Evolutionary conservation across 1,140 invertebrate genomes (phyloP).

Genomic region (Colletes gigas): DNA sequence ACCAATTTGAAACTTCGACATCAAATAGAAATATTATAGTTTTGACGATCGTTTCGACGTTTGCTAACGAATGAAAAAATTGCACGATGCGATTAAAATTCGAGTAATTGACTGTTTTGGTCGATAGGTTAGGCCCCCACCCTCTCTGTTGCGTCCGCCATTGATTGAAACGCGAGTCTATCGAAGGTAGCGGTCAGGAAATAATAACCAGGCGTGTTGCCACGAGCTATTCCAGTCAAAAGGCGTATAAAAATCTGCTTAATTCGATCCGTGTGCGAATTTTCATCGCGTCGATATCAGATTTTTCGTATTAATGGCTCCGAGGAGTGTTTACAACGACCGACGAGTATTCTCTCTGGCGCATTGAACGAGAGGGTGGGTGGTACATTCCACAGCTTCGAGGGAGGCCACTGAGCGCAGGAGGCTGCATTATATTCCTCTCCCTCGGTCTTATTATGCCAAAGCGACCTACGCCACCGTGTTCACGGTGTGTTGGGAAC

Average conservation of each 20-base stretch:
- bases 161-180: too few relatives aligned
- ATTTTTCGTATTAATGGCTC: slow-evolving; percentile 53
- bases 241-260: too few relatives aligned
- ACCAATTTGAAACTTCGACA: background rate
- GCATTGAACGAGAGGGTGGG: slow-evolving; percentile 26
- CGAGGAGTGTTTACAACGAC: slow-evolving; percentile 53
- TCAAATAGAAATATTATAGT: too few relatives aligned
- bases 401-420: slow-evolving; percentile 56
- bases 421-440: slow-evolving; percentile 64
- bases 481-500: background rate
- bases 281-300: background rate
- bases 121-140: too few relatives aligned
- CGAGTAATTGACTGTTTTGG: background rate
- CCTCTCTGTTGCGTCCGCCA: too few relatives aligned
- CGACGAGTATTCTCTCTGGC: slow-evolving; percentile 11
- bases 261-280: background rate
- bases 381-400: slow-evolving; percentile 70
- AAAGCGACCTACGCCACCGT: slow-evolving; percentile 36
- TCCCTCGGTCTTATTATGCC: slow-evolving; percentile 69
- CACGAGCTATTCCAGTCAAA: too few relatives aligned
- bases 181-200: too few relatives aligned
- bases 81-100: background rate
- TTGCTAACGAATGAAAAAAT: background rate
- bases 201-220: too few relatives aligned
- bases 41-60: too few relatives aligned